phyloP scores from a whole-genome alignment of 92 coral and sea anemone genomes.

The Epizoanthus ramosus region DNA sequence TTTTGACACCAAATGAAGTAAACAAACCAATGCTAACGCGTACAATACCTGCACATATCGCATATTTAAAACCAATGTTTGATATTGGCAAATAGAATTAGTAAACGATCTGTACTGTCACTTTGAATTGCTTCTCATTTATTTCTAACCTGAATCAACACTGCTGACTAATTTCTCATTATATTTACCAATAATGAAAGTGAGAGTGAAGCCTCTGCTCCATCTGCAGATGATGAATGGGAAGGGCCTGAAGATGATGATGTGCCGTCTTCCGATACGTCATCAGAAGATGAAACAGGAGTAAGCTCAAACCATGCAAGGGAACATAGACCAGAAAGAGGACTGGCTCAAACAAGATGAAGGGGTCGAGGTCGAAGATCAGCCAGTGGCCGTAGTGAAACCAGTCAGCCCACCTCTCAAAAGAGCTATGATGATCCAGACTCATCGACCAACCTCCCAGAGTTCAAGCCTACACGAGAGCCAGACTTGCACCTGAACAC shows the following conservation, averaged over 20 bases:
- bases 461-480: conserved; percentile 61
- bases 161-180: conserved; percentile 1
- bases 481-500: conserved; percentile 58
- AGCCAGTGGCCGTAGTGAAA: conserved; percentile 30
- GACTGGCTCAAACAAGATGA: background rate
- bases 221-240: conserved; percentile 19
- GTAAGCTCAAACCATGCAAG: conserved; percentile 7
- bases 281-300: conserved; percentile 22
- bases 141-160: conserved; percentile 2
- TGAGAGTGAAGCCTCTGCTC: conserved; percentile 24
- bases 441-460: conserved; percentile 54
- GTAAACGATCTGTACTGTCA: conserved; percentile 11
- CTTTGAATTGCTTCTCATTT: background rate
- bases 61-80: conserved; percentile 20
- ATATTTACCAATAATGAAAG: background rate
- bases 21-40: conserved; percentile 33
- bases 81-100: conserved; percentile 9
- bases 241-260: conserved; percentile 7
- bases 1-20: conserved; percentile 27
- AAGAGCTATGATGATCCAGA: conserved; percentile 63
- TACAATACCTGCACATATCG: conserved; percentile 10
- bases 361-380: conserved; percentile 7
- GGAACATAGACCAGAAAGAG: background rate
- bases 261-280: too few relatives aligned
- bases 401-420: conserved; percentile 19